These are phyloP conservation scores for Eucera pruinosa DNA, from an alignment of 2,888 invertebrate genomes.

Conservation along the genomic window DNA sequence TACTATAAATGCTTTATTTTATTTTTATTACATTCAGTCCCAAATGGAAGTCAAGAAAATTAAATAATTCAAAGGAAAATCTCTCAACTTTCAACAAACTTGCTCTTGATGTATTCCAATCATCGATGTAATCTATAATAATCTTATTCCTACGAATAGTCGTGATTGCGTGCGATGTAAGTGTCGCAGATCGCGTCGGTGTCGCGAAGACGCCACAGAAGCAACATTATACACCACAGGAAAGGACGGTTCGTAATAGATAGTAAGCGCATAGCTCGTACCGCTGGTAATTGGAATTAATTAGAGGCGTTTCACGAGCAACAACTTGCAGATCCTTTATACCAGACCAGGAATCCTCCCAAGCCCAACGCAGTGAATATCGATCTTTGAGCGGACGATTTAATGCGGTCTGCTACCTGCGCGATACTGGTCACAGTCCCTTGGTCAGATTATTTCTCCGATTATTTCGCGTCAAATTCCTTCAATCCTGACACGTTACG, in stretches of 20 bases:
- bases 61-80: too few relatives aligned
- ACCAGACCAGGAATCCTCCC: constrained; percentile 36
- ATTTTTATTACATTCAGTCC: too few relatives aligned
- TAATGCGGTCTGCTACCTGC: constrained; percentile 39
- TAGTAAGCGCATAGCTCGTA: constrained; percentile 46
- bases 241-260: constrained; percentile 52
- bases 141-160: too few relatives aligned
- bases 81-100: too few relatives aligned
- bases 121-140: too few relatives aligned
- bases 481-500: not conserved
- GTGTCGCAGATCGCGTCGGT: constrained; percentile 15
- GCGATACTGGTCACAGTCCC: constrained; percentile 34
- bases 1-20: too few relatives aligned
- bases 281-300: constrained; percentile 66
- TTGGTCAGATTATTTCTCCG: not conserved
- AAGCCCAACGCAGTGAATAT: constrained; percentile 31
- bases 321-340: constrained; percentile 43
- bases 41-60: too few relatives aligned
- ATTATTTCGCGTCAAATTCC: constrained; percentile 21
- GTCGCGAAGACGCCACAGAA: constrained; percentile 5
- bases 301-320: constrained; percentile 62
- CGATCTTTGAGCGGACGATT: constrained; percentile 48
- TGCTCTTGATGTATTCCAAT: too few relatives aligned
- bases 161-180: constrained; percentile 31
- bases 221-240: constrained; percentile 5